Conservation (phyloP, 1,140 invertebrate species). For the Ephestia elutella region DNA sequence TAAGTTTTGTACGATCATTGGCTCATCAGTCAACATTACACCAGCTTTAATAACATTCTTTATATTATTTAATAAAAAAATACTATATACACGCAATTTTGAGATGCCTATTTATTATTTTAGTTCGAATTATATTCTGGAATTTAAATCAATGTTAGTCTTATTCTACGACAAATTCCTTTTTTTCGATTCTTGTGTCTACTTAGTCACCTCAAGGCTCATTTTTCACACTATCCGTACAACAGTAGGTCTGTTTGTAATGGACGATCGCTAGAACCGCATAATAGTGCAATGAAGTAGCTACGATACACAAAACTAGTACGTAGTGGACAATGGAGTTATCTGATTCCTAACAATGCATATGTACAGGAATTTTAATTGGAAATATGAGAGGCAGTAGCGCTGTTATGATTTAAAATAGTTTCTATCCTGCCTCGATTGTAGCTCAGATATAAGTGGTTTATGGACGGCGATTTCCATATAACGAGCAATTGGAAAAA, state of each 20-base stretch:
- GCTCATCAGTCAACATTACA: too few relatives aligned
- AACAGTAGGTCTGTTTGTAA: slow-evolving; percentile 3
- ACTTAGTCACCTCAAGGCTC: not conserved
- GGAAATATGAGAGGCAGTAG: slow-evolving; percentile 55
- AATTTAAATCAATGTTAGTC: too few relatives aligned
- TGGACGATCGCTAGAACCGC: slow-evolving; percentile 49
- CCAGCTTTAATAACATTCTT: too few relatives aligned
- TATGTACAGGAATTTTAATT: slow-evolving; percentile 67
- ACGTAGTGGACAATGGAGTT: slow-evolving; percentile 59
- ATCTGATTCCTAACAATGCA: slow-evolving; percentile 62
- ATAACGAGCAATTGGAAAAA: slow-evolving; percentile 32
- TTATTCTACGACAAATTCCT: too few relatives aligned
- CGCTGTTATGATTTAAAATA: slow-evolving; percentile 44
- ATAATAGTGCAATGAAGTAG: slow-evolving; percentile 34
- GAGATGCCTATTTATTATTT: too few relatives aligned
- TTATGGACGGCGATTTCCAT: slow-evolving; percentile 39
- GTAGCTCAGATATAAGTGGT: slow-evolving; percentile 32
- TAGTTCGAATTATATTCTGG: too few relatives aligned
- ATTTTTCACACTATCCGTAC: not conserved
- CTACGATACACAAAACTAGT: slow-evolving; percentile 43
- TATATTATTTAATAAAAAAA: too few relatives aligned
- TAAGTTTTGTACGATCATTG: too few relatives aligned
- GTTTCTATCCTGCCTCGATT: slow-evolving; percentile 46
- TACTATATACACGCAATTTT: too few relatives aligned
- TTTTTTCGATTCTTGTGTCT: too few relatives aligned